Percentiles rank a stretch among this genome's conserved stretches.
These are phyloP conservation scores for Cephus runcator DNA, from an alignment of 2,888 invertebrate genomes.

Conservation along the genomic window DNA sequence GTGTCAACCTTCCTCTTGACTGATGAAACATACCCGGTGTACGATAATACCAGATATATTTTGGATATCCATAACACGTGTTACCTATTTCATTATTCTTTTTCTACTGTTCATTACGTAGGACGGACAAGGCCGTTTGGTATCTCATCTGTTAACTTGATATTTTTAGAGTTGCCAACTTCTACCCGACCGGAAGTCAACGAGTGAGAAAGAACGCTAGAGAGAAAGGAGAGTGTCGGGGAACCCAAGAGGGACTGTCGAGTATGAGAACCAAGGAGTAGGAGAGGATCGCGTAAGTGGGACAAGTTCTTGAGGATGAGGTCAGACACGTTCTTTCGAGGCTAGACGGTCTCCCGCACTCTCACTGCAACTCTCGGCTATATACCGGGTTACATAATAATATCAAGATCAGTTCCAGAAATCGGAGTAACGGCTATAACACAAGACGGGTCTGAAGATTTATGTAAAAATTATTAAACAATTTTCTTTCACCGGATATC, in stretches of 20 bases:
- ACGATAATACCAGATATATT: background rate
- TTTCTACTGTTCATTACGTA: background rate
- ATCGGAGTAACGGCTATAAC: too few relatives aligned
- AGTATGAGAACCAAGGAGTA: constrained; percentile 10
- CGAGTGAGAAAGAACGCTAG: constrained; percentile 9
- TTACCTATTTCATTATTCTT: background rate
- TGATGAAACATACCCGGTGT: background rate
- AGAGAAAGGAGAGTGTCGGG: constrained; percentile 2
- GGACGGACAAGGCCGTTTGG: constrained; percentile 1
- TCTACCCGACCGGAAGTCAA: constrained; percentile 18
- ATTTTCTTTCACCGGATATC: background rate
- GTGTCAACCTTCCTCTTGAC: background rate
- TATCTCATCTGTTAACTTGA: constrained; percentile 28
- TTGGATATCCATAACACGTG: background rate
- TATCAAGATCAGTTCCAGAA: background rate
- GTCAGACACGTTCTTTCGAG: constrained; percentile 37
- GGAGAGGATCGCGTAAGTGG: constrained; percentile 38
- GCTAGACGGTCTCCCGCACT: background rate
- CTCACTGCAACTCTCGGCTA: background rate
- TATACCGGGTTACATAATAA: background rate
- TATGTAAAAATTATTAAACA: too few relatives aligned
- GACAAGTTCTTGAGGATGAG: constrained; percentile 55
- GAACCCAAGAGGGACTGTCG: background rate
- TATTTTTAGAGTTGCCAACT: constrained; percentile 38
- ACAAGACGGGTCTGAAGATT: too few relatives aligned